A percentile compares a stretch with the other conserved stretches of the same genome.
phyloP scores from a whole-genome alignment of 2,888 invertebrate genomes.

The Noctua janthina region DNA sequence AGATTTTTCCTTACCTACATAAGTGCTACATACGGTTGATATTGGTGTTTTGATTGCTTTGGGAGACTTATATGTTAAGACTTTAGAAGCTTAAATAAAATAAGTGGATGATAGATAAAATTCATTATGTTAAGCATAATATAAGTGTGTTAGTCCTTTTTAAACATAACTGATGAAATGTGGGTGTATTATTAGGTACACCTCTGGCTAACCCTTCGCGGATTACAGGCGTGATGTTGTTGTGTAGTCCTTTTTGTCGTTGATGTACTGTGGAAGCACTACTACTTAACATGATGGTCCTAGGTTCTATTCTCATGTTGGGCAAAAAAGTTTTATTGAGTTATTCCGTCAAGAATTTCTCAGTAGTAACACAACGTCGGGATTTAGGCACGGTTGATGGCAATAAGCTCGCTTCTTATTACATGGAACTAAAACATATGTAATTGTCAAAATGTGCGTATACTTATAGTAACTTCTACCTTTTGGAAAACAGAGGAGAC shows the following conservation, averaged over 20 bases:
- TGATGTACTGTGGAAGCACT: neutral
- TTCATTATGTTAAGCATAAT: conserved; percentile 7
- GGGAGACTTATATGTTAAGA: conserved; percentile 47
- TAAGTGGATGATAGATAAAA: conserved; percentile 4
- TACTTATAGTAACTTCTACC: neutral
- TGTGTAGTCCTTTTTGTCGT: neutral
- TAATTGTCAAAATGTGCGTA: neutral
- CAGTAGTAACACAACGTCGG: neutral
- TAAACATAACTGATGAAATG: too few relatives aligned
- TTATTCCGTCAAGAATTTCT: neutral
- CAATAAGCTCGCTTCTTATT: neutral
- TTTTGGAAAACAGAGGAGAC: neutral
- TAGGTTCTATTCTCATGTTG: neutral
- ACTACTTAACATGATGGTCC: neutral
- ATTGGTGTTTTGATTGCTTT: conserved; percentile 66
- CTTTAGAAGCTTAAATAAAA: conserved; percentile 12
- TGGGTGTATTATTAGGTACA: too few relatives aligned
- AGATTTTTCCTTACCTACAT: conserved; percentile 68
- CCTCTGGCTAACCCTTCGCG: too few relatives aligned
- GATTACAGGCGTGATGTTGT: too few relatives aligned
- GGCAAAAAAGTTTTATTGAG: neutral
- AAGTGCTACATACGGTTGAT: conserved; percentile 59
- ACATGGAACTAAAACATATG: neutral
- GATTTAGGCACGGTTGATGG: neutral
- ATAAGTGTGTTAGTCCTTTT: neutral